phyloP scores from a whole-genome alignment of 1,140 invertebrate species.

The Drosophila sturtevanti region DNA sequence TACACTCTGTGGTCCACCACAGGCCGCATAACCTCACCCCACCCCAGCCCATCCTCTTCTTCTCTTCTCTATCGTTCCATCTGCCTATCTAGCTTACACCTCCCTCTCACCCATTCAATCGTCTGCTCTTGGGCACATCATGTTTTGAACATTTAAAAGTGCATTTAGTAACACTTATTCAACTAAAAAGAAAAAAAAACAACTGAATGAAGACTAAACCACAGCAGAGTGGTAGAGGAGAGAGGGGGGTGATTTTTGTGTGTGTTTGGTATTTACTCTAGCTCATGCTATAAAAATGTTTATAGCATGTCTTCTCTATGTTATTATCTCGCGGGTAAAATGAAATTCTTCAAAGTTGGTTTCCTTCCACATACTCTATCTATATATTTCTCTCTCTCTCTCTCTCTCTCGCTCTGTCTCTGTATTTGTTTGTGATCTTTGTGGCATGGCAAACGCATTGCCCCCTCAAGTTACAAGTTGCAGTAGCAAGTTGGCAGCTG shows the following conservation, averaged over 20 bases:
- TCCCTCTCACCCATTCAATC: conserved; percentile 5
- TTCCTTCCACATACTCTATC: background rate
- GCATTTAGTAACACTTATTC: conserved; percentile 82
- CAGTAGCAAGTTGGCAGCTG: conserved; percentile 20
- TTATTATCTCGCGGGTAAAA: conserved; percentile 60
- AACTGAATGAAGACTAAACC: conserved; percentile 9
- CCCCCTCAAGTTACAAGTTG: conserved; percentile 32
- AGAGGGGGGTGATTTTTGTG: background rate
- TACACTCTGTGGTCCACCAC: conserved; percentile 61
- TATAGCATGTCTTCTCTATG: conserved; percentile 75
- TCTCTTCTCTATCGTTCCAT: too few relatives aligned
- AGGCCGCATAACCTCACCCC: background rate
- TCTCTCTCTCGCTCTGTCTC: background rate
- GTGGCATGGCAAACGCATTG: conserved; percentile 13
- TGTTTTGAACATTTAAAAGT: conserved; percentile 82
- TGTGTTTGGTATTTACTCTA: conserved; percentile 18
- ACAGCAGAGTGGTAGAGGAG: background rate
- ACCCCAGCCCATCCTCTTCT: background rate
- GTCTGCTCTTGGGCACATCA: conserved; percentile 35
- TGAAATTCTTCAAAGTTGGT: conserved; percentile 67
- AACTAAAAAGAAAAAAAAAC: conserved; percentile 40
- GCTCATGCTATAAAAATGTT: conserved; percentile 76
- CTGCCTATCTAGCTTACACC: too few relatives aligned
- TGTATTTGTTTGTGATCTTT: background rate
- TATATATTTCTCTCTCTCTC: too few relatives aligned